Base-by-base conservation (phyloP, 1,140 invertebrate genomes). In the Dufourea novaeangliae region DNA sequence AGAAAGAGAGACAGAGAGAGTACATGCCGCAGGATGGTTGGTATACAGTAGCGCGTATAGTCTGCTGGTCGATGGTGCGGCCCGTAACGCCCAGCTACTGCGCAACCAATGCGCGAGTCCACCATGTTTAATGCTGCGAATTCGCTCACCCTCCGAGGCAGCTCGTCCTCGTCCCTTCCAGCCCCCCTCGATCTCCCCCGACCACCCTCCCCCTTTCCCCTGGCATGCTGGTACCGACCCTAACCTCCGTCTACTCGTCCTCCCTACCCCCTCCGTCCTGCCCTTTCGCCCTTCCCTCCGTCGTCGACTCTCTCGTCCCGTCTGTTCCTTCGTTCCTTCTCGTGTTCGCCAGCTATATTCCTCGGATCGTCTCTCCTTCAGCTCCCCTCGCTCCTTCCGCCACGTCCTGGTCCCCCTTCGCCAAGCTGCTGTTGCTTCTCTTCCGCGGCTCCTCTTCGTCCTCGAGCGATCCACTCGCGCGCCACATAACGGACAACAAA, bases 21-120 rank as follows among this genome's bases (percentile, higher is more conserved):
- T 64, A 84, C 82, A 78, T 74, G 78, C 82, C 82, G 78, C 73
- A 76, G 70, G 83, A 85, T 83, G 80, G 83, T 86, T 85, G 83
- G 83, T 85, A 85, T 79, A 85, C 84, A 79, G 75, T 74, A 80
- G 68, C 79, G 75, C 75, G 82, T 84, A 83, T 77, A 76, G 78
- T 83, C 64, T 78, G 79, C 84, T 87, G 86, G 84, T 86, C 85
- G 85, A 86, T 86, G 81, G 81, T 86, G 84, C 84, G 82, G 79
- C 77, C 82, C 82, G 85, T 86, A 83, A 82, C 85, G 82, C 82
- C 84, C 83, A 85, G 80, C 83, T 87, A 85, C 85, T 86, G 86
- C 85, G 80, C 86, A 86, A 85, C 83, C 83, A 85, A 86, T 87
- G 85, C 85, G 83, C 82, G 86, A 85, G 85, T 86, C 85, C 78